Conservation (phyloP, 1,140 invertebrate genomes). For the Ceratitis capitata region DNA sequence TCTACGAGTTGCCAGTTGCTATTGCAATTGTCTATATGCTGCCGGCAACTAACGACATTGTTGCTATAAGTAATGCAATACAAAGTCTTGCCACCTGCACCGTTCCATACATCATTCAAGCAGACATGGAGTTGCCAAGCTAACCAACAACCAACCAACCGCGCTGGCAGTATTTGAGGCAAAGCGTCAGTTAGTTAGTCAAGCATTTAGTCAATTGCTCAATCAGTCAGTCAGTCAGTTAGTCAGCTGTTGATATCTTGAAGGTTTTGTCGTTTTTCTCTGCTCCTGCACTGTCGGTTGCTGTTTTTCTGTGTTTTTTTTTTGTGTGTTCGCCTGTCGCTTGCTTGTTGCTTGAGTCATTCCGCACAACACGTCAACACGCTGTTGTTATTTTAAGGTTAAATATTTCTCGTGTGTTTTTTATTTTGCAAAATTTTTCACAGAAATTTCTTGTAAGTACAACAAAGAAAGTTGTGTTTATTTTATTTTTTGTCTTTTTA, state of each 20-base stretch:
- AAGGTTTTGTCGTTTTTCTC: not conserved
- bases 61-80: not conserved
- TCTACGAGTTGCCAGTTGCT: not conserved
- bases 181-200: not conserved
- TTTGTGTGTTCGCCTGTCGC: too few relatives aligned
- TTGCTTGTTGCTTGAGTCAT: not conserved
- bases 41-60: not conserved
- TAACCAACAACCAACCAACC: too few relatives aligned
- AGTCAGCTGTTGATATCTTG: not conserved
- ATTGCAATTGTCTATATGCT: not conserved
- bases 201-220: not conserved
- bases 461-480: not conserved
- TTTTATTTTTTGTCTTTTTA: too few relatives aligned
- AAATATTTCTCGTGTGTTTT: not conserved
- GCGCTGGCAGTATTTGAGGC: too few relatives aligned
- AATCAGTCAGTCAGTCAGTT: slow-evolving; percentile 16
- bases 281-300: too few relatives aligned
- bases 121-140: slow-evolving; percentile 4
- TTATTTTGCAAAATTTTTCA: not conserved
- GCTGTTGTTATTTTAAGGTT: not conserved
- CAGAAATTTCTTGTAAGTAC: not conserved
- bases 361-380: not conserved
- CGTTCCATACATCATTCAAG: not conserved
- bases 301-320: too few relatives aligned
- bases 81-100: not conserved